Evolutionary conservation across 2,888 invertebrate species (phyloP).

Genomic region (Cephus nigrinus): DNA sequence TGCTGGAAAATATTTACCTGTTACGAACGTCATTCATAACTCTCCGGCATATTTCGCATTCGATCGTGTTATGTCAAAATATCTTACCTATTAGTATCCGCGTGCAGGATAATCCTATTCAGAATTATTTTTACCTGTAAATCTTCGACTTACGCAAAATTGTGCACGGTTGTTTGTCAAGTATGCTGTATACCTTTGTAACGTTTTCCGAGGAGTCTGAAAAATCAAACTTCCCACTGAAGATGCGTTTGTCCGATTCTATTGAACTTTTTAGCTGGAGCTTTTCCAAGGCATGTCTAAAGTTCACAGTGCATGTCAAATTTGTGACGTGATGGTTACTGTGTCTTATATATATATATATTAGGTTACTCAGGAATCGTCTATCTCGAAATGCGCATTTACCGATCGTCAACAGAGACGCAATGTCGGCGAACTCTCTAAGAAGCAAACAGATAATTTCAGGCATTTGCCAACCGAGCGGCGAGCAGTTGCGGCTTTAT

Average conservation of each 20-base stretch:
- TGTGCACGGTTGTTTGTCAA: neutral
- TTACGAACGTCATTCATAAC: neutral
- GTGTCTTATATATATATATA: neutral
- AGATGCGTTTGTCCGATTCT: neutral
- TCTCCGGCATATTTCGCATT: neutral
- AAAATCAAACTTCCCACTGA: neutral
- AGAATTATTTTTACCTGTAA: neutral
- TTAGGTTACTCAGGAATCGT: neutral
- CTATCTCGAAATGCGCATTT: neutral
- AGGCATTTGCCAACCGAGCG: neutral
- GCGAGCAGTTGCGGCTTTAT: conserved; percentile 24
- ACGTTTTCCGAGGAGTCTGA: neutral
- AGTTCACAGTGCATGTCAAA: neutral
- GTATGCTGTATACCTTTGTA: neutral
- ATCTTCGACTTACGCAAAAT: neutral
- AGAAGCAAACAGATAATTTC: neutral
- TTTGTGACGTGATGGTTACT: neutral
- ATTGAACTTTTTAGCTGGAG: neutral
- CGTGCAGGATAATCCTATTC: neutral
- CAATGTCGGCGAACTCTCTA: neutral
- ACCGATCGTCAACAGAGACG: neutral
- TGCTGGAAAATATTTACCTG: neutral
- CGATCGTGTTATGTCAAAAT: neutral
- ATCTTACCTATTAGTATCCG: neutral
- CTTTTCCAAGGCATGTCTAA: neutral